A percentile compares a stretch with the other conserved stretches of the same genome.
Evolutionary conservation across 2,113 vertebrate genomes (phyloP).

Genomic region (Otocyon megalotis): DNA sequence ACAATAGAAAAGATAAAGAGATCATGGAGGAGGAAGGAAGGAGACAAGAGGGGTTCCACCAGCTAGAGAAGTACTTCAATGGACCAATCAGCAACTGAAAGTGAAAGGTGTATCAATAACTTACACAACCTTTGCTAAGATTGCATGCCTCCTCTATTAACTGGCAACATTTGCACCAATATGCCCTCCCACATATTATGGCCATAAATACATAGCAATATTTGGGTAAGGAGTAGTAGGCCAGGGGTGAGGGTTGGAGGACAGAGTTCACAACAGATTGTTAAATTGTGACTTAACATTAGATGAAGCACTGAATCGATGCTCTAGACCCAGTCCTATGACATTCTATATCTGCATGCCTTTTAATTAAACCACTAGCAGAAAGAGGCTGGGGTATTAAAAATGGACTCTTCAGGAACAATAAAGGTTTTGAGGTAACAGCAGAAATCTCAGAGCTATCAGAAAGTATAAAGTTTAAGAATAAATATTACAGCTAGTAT

Average conservation of each 20-base stretch:
- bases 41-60: neutral
- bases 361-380: constrained; percentile 41
- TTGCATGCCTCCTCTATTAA: neutral
- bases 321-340: neutral
- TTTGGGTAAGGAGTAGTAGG: neutral
- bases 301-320: neutral
- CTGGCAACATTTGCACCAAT: neutral
- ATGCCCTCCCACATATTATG: neutral
- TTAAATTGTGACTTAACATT: neutral
- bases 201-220: neutral
- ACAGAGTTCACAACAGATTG: neutral
- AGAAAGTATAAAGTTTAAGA: neutral
- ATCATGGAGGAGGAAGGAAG: neutral
- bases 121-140: neutral
- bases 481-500: neutral
- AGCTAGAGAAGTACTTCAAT: neutral
- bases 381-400: neutral
- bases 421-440: neutral
- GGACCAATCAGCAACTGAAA: neutral
- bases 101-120: neutral
- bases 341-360: neutral
- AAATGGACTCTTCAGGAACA: neutral
- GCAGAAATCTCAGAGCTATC: neutral
- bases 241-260: neutral
- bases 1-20: neutral